Percentiles rank a stretch among this genome's conserved stretches.
Evolutionary conservation across 1,140 invertebrate species (phyloP).

Genomic region (Harlomillsia oculata): DNA sequence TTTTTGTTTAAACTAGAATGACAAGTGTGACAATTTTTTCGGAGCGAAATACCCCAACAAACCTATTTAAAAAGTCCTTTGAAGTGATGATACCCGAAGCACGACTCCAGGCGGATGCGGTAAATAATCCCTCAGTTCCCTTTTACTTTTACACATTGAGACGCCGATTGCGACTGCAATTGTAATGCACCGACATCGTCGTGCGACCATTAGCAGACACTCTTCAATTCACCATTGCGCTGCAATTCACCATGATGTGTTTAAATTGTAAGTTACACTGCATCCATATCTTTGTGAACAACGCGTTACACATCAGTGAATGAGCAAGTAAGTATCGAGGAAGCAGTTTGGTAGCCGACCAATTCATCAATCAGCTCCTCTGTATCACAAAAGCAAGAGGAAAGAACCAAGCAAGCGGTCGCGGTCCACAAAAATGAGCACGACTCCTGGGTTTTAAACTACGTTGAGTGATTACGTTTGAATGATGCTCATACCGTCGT

Average conservation of each 20-base stretch:
- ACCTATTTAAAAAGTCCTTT: background rate
- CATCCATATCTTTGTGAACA: background rate
- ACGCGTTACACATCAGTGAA: background rate
- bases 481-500: background rate
- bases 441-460: background rate
- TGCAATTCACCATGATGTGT: too few relatives aligned
- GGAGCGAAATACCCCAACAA: background rate
- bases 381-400: too few relatives aligned
- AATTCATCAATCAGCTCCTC: too few relatives aligned
- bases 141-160: background rate
- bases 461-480: background rate
- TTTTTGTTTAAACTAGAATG: conserved; percentile 5
- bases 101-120: conserved; percentile 8
- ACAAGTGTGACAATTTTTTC: conserved; percentile 16
- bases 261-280: background rate
- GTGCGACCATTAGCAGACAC: too few relatives aligned
- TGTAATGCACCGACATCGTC: too few relatives aligned
- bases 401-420: too few relatives aligned
- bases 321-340: background rate
- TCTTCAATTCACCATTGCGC: too few relatives aligned
- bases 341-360: too few relatives aligned
- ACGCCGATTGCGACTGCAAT: background rate
- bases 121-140: conserved; percentile 5
- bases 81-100: conserved; percentile 9
- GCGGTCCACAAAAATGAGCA: too few relatives aligned